A percentile compares a stretch with the other conserved stretches of the same genome.
phyloP scores from a whole-genome alignment of 2,888 invertebrate species.

The Tenthredo amoena region DNA sequence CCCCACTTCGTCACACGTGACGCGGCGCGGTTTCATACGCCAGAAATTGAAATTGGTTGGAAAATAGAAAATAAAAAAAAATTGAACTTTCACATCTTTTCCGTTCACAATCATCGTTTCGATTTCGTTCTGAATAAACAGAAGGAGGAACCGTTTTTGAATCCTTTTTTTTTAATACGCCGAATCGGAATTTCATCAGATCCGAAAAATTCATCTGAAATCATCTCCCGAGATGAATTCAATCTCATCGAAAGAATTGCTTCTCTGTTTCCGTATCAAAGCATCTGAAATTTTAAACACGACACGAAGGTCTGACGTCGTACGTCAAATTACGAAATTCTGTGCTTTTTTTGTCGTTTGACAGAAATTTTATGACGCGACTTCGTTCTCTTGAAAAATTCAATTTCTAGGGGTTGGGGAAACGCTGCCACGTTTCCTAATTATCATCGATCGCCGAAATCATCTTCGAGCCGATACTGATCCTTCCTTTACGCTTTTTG shows the following conservation, averaged over 20 bases:
- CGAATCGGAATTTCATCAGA: neutral
- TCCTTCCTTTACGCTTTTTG: constrained; percentile 57
- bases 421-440: neutral
- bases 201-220: neutral
- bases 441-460: neutral
- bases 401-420: too few relatives aligned
- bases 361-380: neutral
- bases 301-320: neutral
- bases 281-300: neutral
- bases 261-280: neutral
- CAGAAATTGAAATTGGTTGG: neutral
- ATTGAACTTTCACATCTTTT: neutral
- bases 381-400: neutral
- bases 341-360: neutral
- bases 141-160: neutral
- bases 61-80: neutral
- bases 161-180: neutral
- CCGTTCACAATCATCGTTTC: neutral
- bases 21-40: neutral
- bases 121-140: neutral
- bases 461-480: neutral
- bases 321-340: neutral
- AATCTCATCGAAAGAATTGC: neutral
- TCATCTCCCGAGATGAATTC: neutral
- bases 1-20: neutral